Evolutionary conservation across 1,140 invertebrate species (phyloP), one percentile per base, ranked within the genome.

Genomic region (Potamilus streckersoni): DNA sequence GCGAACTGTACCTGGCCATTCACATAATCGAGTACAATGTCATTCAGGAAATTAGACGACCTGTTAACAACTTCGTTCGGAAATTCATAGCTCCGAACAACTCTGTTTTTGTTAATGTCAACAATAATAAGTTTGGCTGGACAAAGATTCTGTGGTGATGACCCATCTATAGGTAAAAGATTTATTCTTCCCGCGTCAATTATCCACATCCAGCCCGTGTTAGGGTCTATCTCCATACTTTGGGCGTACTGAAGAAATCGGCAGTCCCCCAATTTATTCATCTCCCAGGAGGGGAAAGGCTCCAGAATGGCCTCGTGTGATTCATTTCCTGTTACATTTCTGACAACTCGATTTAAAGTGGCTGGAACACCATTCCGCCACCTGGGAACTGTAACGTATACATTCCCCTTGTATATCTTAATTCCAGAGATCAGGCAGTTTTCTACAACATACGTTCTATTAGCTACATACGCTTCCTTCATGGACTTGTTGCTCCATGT

Each of bases 181-280:
- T 80, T 74, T 16, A 80, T 55, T 16, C 83, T 68, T 20, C 83
- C 82, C 3, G 65, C 76, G 63, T 85, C 83, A 58, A 85, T 80
- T 8, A 82, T 82, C 73, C 79, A 85, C 83, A 85, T 83, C 17
- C 71, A 71, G 6, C 83, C 83, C 5, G 80, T 83, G 64, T 82
- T 83, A 4, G 80, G 80, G 68, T 85, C 83, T 15, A 85, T 71
- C 62, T 85, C 83, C 83, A 85, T 83, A 58, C 82, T 80, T 56
- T 83, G 82, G 2, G 81, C 80, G 60, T 83, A 85, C 72, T 85
- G 83, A 15, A 85, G 68, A 17, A 69, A 75, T 5, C 61, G 17
- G 71, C 83, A 85, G 65, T 85, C 72, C 0, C 82, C 82, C 15
- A 81, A n/a, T 63, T 68, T 72, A 62, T 85, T 81, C 73, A 74